Percentiles rank a stretch among this genome's conserved stretches.
Conservation (phyloP, 2,888 invertebrate species). For the Hypercompe scribonia region DNA sequence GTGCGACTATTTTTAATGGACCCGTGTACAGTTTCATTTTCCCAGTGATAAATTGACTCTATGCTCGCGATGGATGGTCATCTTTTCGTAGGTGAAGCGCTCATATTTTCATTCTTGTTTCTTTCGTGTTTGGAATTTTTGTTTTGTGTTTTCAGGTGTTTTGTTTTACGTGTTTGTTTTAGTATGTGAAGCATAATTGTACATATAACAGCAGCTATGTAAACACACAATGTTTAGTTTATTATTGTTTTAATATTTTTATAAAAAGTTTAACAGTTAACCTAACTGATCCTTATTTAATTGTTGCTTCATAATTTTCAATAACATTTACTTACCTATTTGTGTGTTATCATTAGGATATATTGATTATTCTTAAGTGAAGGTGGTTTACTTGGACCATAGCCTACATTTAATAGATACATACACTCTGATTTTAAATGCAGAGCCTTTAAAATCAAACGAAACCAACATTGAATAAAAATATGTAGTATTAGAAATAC, state of each 20-base stretch:
- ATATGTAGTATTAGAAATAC: neutral
- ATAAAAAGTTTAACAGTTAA: no score
- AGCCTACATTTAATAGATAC: neutral
- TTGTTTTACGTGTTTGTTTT: neutral
- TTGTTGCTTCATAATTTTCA: no score
- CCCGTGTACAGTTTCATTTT: conserved; percentile 79
- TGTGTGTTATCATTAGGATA: no score
- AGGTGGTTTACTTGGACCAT: neutral
- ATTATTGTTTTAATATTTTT: no score
- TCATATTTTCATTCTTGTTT: conserved; percentile 61
- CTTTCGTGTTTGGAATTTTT: conserved; percentile 48
- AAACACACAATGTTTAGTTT: no score
- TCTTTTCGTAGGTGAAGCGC: conserved; percentile 69
- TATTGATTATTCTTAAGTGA: no score
- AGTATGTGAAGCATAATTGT: neutral
- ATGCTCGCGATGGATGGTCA: conserved; percentile 81
- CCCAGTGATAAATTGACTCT: conserved; percentile 84
- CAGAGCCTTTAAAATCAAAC: neutral
- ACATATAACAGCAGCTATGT: no score
- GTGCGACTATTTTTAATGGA: conserved; percentile 86
- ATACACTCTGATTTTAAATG: no score
- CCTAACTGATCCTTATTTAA: no score
- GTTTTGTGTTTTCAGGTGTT: neutral
- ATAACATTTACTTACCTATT: no score
- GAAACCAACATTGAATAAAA: neutral